A percentile compares a stretch with the other conserved stretches of the same genome.
These are phyloP conservation scores for Thryonomys swinderianus DNA, from an alignment of 2,113 vertebrate genomes.

Conservation along the genomic window DNA sequence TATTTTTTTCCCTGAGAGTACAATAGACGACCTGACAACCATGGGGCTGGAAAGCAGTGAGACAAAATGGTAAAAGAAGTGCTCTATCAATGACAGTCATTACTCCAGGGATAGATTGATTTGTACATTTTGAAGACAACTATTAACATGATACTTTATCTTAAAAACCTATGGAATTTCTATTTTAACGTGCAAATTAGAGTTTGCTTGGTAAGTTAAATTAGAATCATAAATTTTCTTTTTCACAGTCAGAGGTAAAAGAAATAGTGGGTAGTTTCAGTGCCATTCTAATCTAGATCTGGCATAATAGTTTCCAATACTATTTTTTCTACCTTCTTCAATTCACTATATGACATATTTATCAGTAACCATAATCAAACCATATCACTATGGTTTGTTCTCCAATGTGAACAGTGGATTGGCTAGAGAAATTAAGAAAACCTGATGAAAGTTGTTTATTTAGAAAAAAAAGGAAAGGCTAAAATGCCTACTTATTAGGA, in stretches of 20 bases:
- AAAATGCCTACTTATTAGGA: neutral
- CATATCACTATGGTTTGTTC: neutral
- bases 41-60: neutral
- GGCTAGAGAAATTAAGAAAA: constrained; percentile 6
- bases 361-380: constrained; percentile 26
- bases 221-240: neutral
- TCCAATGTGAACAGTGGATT: neutral
- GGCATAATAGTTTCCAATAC: neutral
- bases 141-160: neutral
- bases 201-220: neutral
- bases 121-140: neutral
- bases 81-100: neutral
- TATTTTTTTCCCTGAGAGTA: neutral
- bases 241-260: neutral
- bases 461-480: neutral
- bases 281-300: neutral
- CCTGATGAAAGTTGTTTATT: neutral
- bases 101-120: neutral
- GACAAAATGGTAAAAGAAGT: neutral
- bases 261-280: neutral
- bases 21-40: neutral
- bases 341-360: neutral
- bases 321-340: neutral
- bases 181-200: neutral
- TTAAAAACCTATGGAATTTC: neutral